Evolutionary conservation across 2,113 vertebrate species (phyloP), one percentile per base, ranked within the genome.

Genomic region (Microcebus ravelobensis): DNA sequence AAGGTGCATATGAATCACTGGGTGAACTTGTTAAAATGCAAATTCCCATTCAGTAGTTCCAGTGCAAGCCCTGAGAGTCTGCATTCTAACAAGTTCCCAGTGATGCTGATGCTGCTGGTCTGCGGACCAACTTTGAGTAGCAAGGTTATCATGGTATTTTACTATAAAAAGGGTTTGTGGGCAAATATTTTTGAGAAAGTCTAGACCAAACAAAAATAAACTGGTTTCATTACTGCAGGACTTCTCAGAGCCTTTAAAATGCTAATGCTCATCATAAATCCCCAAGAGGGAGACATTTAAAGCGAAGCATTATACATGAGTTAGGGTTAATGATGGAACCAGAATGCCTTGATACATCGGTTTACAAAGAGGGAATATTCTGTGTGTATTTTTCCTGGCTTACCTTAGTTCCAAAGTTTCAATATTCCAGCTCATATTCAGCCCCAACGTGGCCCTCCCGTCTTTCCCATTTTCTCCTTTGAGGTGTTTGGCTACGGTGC

Each of bases 231-330:
- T 48, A 45, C 25, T 14, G n/a, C 5, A 74, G 77, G 89, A 82
- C 82, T 70, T 94, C 61, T 82, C 82, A 59, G 90, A 86, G 73
- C 48, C 92, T 79, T 96, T n/a, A 34, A 57, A 67, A 71, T 23
- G 70, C 21, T 21, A 13, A 11, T 0, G 5, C 59, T 50, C 50
- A 52, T 14, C 14, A 3, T 39, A n/a, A 18, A 2, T 18, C 39
- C 57, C 90, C 29, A 34, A 73, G 9, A 45, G 42, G 39, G 23
- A 85, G 63, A 93, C 83, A 36, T 3, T 2, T 63, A 63, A 63
- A 63, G 15, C 14, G 3, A 39, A 15, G n/a, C 23, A 27, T 42
- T 20, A 7, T 4, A 8, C 2, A 1, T 4, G 45, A 36, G 67
- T 48, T 52, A 55, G 18, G 42, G 20, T n/a, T 45, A 74, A 27